These are phyloP conservation scores for Monochamus alternatus DNA, from an alignment of 2,888 invertebrate species.

Conservation along the genomic window DNA sequence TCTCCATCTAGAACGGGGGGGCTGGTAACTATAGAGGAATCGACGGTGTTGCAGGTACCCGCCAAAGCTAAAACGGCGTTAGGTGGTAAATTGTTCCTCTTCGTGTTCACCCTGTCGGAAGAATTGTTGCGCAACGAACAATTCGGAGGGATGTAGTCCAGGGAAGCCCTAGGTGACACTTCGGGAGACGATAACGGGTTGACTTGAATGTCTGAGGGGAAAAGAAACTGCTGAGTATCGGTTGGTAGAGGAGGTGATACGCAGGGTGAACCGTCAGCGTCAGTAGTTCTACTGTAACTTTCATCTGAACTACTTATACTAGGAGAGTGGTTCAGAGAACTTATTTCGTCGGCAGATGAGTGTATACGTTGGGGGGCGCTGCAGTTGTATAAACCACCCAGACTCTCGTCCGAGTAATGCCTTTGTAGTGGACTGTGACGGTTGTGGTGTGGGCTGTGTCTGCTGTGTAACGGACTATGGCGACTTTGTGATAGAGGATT, in stretches of 20 bases:
- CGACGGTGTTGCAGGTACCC: constrained; percentile 70
- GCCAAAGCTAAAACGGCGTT: constrained; percentile 74
- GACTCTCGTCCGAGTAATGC: constrained; percentile 80
- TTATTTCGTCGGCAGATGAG: constrained; percentile 88
- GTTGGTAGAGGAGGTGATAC: constrained; percentile 70
- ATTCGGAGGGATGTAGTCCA: constrained; percentile 72
- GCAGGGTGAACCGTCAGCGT: constrained; percentile 77
- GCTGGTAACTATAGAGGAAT: constrained; percentile 71
- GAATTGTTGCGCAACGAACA: constrained; percentile 69
- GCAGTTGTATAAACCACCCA: constrained; percentile 70
- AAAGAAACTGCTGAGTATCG: constrained; percentile 75
- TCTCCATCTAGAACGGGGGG: constrained; percentile 77
- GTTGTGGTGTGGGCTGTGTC: constrained; percentile 66
- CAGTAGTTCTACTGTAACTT: constrained; percentile 87
- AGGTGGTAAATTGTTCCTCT: constrained; percentile 72
- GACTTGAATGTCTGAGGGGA: constrained; percentile 78
- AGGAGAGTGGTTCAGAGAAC: constrained; percentile 86
- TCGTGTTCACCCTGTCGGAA: constrained; percentile 58
- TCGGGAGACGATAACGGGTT: constrained; percentile 66
- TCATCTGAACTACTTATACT: constrained; percentile 90
- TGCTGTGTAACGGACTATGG: constrained; percentile 64
- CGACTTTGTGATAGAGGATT: constrained; percentile 61
- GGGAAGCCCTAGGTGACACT: constrained; percentile 70
- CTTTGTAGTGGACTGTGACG: constrained; percentile 74
- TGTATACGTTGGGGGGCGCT: constrained; percentile 75